These are phyloP conservation scores for Chaitophorus viminalis DNA, from an alignment of 2,888 invertebrate genomes.

Conservation along the genomic window DNA sequence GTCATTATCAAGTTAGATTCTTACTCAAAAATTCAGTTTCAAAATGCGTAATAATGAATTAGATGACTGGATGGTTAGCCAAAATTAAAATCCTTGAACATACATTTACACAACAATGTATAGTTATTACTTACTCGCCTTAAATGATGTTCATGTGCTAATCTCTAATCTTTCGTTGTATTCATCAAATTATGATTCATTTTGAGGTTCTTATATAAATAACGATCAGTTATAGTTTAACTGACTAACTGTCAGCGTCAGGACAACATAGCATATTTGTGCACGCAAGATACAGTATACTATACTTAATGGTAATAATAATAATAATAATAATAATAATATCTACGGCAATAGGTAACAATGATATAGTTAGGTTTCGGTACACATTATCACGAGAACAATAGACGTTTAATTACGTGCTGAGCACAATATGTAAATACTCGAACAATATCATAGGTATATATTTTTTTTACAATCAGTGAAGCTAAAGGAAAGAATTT, in stretches of 20 bases:
- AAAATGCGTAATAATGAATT: too few species aligned
- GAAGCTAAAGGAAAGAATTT: conserved; percentile 19
- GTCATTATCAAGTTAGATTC: too few species aligned
- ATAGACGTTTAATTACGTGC: conserved; percentile 56
- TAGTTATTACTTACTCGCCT: too few species aligned
- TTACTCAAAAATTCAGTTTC: too few species aligned
- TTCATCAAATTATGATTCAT: not conserved
- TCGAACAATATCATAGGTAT: conserved; percentile 37
- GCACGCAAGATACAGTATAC: not conserved
- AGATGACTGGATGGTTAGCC: too few species aligned
- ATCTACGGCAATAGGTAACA: not conserved
- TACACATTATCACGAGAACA: conserved; percentile 46
- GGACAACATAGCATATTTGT: not conserved
- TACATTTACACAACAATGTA: too few species aligned
- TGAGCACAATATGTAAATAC: conserved; percentile 32
- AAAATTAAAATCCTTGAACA: too few species aligned
- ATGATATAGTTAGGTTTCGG: conserved; percentile 29
- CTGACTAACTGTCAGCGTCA: conserved; percentile 21
- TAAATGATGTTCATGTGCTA: not conserved
- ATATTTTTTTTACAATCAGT: not conserved
- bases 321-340: not conserved
- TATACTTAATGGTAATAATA: not conserved
- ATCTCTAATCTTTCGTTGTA: not conserved
- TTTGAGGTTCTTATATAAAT: not conserved
- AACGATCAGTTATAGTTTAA: conserved; percentile 1